Evolutionary conservation across 2,113 vertebrate genomes (phyloP), one percentile per base, ranked within the genome.

Genomic region (Ailurus styani): DNA sequence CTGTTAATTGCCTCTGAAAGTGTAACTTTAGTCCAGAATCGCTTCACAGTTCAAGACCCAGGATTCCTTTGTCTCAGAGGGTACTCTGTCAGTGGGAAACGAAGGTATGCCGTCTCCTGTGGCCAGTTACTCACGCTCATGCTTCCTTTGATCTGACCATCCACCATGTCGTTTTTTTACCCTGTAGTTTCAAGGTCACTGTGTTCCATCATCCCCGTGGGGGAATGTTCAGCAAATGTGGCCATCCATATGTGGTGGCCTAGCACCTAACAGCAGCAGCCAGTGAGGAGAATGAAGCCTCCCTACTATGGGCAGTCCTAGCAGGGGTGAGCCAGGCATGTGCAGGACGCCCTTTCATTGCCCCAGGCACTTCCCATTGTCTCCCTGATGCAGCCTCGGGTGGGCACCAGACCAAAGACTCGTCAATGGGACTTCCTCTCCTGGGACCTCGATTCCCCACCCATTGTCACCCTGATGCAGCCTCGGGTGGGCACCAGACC

Each of bases 21-120:
- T 88, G 27, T 82, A 83, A 84, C 89, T 94, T 93, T 54, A 42
- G 21, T 95, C 95, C 57, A 93, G 47, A 94, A 75, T 18, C 62
- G 85, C 21, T 18, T 9, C 40, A 21, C 11, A 4, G 10, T 55
- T 92, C 57, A 78, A 72, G 68, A 73, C 60, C 73, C 2, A 9
- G 54, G n/a, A 77, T 37, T 45, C 18, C 15, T 83, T 73, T 50
- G 45, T 60, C 84, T 81, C 8, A 0, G 7, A 10, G 54, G 92
- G 37, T 9, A 1, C 52, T 87, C 54, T 25, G 66, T 92, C 18
- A 2, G 9, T 8, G 50, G 47, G 79, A 79, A 83, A 45, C 3
- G n/a, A n/a, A n/a, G n/a, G 79, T 31, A 11, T 27, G 14, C 13
- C 3, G 77, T 75, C 57, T 31, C 50, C 29, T 52, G 37, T 12